Evolutionary conservation across 2,113 vertebrate genomes (phyloP).

Genomic region (Micronycteris hirsuta): DNA sequence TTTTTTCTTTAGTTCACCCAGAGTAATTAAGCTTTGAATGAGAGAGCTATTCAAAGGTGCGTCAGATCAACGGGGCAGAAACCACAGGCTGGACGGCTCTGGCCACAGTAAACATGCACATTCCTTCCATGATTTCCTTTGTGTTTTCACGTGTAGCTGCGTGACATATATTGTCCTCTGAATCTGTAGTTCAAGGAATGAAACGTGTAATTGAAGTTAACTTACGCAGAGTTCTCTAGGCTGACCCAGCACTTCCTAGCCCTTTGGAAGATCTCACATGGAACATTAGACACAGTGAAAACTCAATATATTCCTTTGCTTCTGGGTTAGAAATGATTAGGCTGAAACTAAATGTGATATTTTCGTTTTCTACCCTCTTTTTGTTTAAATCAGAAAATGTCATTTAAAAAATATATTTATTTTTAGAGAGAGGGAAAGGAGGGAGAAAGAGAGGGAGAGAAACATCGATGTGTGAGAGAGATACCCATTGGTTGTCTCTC

Average conservation of each 20-base stretch:
- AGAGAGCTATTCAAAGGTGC: not conserved
- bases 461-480: too few relatives aligned
- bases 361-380: not conserved
- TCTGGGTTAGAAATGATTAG: not conserved
- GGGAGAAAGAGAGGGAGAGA: too few relatives aligned
- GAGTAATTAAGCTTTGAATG: not conserved
- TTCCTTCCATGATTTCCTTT: not conserved
- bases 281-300: not conserved
- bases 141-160: not conserved
- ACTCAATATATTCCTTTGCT: not conserved
- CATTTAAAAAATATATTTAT: too few relatives aligned
- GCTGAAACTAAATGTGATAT: not conserved
- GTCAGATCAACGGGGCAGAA: not conserved
- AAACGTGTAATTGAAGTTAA: not conserved
- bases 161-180: not conserved
- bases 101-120: not conserved
- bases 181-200: not conserved
- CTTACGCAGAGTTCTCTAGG: not conserved
- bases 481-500: too few relatives aligned
- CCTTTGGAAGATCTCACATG: not conserved
- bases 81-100: not conserved
- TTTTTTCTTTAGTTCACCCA: not conserved
- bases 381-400: too few relatives aligned
- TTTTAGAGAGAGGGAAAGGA: too few relatives aligned
- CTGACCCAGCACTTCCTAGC: not conserved